Percentiles rank a stretch among this genome's conserved stretches.
These are phyloP conservation scores for Aramus guarauna DNA, from an alignment of 2,113 vertebrate genomes.

Conservation along the genomic window DNA sequence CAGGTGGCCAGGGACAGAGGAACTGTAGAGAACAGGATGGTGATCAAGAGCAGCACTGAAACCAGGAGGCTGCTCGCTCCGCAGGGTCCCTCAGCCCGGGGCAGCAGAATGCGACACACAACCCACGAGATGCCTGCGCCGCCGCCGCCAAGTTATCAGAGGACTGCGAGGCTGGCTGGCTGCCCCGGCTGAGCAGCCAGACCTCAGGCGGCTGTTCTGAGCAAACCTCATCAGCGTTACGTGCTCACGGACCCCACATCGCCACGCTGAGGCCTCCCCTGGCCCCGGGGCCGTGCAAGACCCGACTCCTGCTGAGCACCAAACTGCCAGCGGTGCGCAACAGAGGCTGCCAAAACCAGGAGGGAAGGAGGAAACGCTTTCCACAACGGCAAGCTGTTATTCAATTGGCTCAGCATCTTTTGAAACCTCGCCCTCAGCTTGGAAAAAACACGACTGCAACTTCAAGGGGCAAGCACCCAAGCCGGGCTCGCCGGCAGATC, in stretches of 20 bases:
- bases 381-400: rapidly evolving
- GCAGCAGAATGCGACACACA: not conserved
- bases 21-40: rapidly evolving
- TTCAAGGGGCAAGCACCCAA: not conserved
- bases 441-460: rapidly evolving
- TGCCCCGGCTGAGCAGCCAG: not conserved
- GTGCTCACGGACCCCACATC: not conserved
- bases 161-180: not conserved
- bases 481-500: not conserved
- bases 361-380: not conserved
- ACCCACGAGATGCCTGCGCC: rapidly evolving
- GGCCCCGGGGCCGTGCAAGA: not conserved
- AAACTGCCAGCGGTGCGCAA: not conserved
- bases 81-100: not conserved
- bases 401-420: not conserved
- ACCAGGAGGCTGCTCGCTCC: not conserved
- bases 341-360: not conserved
- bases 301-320: not conserved
- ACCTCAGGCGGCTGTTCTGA: not conserved
- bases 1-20: not conserved
- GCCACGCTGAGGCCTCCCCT: not conserved
- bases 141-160: not conserved
- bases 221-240: not conserved
- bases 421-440: not conserved
- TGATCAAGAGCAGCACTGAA: not conserved